A percentile compares a stretch with the other conserved stretches of the same genome.
phyloP scores from a whole-genome alignment of 2,113 vertebrate species.

The Anser brachyrhynchus region DNA sequence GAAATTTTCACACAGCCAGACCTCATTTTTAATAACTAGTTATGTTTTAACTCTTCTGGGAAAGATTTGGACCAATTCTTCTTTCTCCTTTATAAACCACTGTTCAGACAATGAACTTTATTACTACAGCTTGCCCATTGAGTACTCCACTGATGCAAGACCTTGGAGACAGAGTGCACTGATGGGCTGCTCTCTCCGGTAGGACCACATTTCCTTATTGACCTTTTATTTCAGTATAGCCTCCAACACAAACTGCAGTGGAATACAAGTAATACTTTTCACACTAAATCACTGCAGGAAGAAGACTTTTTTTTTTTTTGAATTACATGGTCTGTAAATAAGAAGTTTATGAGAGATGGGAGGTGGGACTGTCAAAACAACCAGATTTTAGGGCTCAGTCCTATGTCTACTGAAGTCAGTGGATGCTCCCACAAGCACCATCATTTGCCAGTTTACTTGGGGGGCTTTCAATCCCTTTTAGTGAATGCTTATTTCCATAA shows the following conservation, averaged over 20 bases:
- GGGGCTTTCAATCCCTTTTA: neutral
- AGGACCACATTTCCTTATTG: neutral
- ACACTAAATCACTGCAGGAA: neutral
- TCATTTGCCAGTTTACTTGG: neutral
- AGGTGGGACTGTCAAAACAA: constrained; percentile 19
- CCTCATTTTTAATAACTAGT: neutral
- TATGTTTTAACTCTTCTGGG: neutral
- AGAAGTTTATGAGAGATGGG: constrained; percentile 5
- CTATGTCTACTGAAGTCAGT: neutral
- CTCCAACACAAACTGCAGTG: neutral
- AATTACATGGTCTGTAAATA: constrained; percentile 22
- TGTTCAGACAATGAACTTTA: neutral
- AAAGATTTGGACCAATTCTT: neutral
- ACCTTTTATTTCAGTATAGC: neutral
- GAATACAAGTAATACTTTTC: neutral
- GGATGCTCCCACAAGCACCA: constrained; percentile 2
- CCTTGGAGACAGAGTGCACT: neutral
- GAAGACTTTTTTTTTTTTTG: neutral
- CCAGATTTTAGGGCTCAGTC: neutral
- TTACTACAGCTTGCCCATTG: neutral
- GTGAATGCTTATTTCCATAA: constrained; percentile 10
- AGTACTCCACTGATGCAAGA: neutral
- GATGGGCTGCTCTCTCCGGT: neutral
- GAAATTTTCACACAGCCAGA: neutral
- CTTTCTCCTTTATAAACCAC: neutral